Evolutionary conservation across 2,113 vertebrate genomes (phyloP).

Genomic region (Notiomystis cincta): DNA sequence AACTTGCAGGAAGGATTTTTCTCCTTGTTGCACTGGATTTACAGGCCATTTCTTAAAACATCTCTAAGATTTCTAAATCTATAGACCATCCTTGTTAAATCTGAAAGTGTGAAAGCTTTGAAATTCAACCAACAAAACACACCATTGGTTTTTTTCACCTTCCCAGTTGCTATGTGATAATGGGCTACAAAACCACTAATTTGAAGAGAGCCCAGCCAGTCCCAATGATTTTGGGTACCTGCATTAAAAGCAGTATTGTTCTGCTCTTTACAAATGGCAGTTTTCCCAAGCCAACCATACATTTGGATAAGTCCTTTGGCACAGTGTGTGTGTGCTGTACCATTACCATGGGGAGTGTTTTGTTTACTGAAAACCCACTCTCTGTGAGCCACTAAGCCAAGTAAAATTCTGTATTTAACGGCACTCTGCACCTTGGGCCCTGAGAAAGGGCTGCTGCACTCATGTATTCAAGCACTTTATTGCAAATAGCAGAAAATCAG

Average conservation of each 20-base stretch:
- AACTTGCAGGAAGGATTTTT: background rate
- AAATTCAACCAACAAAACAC: background rate
- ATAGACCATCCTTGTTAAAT: background rate
- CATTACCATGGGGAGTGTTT: background rate
- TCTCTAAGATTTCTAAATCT: background rate
- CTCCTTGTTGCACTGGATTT: background rate
- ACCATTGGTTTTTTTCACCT: background rate
- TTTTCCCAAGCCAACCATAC: background rate
- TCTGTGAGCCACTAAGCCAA: background rate
- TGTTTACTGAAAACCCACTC: slow-evolving; percentile 24
- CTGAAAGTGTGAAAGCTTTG: background rate
- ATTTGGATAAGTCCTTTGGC: background rate
- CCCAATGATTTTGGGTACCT: background rate
- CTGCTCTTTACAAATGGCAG: background rate
- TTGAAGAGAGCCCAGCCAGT: background rate
- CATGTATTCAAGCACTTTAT: background rate
- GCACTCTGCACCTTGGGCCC: background rate
- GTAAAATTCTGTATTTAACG: background rate
- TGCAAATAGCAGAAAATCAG: background rate
- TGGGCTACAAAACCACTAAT: background rate
- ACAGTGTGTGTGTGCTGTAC: background rate
- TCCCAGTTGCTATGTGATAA: background rate
- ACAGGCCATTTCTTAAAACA: background rate
- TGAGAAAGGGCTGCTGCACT: background rate
- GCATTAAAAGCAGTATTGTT: background rate